Base-by-base conservation (phyloP, 2,113 vertebrate species). In the Vanacampus margaritifer region DNA sequence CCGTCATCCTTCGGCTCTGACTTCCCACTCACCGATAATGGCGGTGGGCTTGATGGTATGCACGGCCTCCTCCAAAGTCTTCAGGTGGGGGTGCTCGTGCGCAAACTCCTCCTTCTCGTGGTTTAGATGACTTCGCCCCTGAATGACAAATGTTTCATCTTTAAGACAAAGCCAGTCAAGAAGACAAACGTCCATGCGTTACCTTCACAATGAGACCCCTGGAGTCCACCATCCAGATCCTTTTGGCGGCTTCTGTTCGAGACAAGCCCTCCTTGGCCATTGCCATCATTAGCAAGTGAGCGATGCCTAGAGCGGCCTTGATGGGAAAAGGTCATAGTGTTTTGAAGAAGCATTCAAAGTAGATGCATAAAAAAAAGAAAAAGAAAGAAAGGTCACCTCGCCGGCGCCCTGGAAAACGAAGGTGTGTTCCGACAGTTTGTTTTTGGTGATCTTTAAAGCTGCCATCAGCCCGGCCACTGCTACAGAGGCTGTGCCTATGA, bases 331-430 rank as follows among this genome's bases (percentile, higher is more conserved):
- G 23, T 12, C 5, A 39, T 23, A 43, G 1, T 8, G 39, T 63
- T 64, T 21, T 28, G 1, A 16, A 19, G 16, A 28, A 32, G 12
- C 16, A 11, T 19, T 48, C 23, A 23, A 53, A 13, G 9, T 12
- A 24, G 21, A 53, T 5, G 16, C 16, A 41, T 11, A 41, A 41
- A 41, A 24, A 53, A 24, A n/a, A 53, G 23, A 24, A 53, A 24
- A 24, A 51, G 32, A 0, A n/a, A 26, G 54, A 54, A 19, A 4
- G 1, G 85, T 78, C 90, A 98, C 97, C 95, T 98, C 96, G 67
- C 97, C 97, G 12, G 97, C 97, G 63, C 97, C 97, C 84, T 96
- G 97, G 88, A 99, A 99, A 79, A 98, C 95, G 84, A 99, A 97
- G 6, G 89, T 96, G 36, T 99, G 95, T 72, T 97, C 92, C 46